Conservation (phyloP, 2,888 invertebrate species). For the Nomada ruficornis region DNA sequence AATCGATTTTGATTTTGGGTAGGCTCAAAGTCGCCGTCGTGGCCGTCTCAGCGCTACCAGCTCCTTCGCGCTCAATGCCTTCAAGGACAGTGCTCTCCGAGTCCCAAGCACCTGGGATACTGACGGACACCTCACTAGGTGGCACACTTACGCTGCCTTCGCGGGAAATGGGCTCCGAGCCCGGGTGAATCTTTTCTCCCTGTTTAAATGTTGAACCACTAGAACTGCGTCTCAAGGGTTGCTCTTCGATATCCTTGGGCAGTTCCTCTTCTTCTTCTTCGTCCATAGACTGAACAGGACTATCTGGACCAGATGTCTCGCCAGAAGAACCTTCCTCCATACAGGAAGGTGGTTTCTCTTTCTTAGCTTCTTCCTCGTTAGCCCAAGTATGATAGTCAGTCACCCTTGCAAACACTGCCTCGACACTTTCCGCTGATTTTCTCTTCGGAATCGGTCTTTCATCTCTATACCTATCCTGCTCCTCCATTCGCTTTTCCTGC, state of each 20-base stretch:
- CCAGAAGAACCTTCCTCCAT: conserved; percentile 90
- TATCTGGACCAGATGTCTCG: conserved; percentile 95
- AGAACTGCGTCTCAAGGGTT: conserved; percentile 80
- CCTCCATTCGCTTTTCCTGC: conserved; percentile 71
- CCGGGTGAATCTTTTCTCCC: conserved; percentile 79
- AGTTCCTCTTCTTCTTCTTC: conserved; percentile 88
- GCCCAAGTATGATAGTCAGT: conserved; percentile 85
- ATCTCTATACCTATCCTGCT: conserved; percentile 72
- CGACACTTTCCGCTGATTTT: conserved; percentile 81
- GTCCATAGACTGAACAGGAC: conserved; percentile 90
- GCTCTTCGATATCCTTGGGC: conserved; percentile 86
- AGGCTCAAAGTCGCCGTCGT: conserved; percentile 82
- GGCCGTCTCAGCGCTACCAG: conserved; percentile 78
- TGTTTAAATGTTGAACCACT: conserved; percentile 83
- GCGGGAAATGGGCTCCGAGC: conserved; percentile 81
- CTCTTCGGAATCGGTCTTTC: conserved; percentile 80
- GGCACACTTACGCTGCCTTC: conserved; percentile 84
- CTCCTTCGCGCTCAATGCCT: conserved; percentile 79
- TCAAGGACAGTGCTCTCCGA: conserved; percentile 83
- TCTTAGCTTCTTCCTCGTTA: conserved; percentile 81
- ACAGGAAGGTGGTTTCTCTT: conserved; percentile 74
- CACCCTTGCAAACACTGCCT: conserved; percentile 84
- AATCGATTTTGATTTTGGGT: conserved; percentile 85
- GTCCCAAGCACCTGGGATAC: conserved; percentile 83
- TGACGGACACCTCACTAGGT: conserved; percentile 83